These are phyloP conservation scores for Falco concolor DNA, from an alignment of 2,797 vertebrate genomes.

Conservation along the genomic window DNA sequence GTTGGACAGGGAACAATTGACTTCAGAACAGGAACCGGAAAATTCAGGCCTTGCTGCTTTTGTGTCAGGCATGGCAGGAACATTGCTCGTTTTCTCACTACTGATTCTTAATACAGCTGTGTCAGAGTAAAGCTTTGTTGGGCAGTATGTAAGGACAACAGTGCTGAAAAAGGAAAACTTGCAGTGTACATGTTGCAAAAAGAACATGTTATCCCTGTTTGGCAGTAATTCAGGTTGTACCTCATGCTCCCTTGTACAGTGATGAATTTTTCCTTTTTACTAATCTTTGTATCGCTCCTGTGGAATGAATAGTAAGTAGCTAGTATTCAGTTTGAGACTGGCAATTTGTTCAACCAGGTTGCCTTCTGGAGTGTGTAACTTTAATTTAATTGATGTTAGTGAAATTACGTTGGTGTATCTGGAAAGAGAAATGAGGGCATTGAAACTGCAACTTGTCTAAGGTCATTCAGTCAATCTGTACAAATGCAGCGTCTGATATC, in stretches of 20 bases:
- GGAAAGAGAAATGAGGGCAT: neutral
- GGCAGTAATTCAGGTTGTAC: neutral
- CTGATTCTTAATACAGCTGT: neutral
- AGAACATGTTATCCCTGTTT: neutral
- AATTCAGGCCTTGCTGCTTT: neutral
- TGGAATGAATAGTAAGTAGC: neutral
- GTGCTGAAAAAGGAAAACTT: neutral
- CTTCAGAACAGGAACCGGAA: neutral
- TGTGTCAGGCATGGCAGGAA: neutral
- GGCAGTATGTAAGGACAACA: neutral
- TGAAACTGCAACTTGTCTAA: neutral
- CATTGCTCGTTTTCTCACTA: neutral
- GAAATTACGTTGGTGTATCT: neutral
- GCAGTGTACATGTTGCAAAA: neutral
- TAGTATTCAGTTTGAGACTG: neutral
- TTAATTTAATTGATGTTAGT: neutral
- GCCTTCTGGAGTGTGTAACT: neutral
- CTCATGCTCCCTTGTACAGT: neutral
- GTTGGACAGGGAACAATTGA: neutral
- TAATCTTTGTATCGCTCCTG: neutral
- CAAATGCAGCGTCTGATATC: neutral
- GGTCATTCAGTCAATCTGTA: neutral
- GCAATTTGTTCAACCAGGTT: neutral
- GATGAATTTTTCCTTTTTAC: neutral
- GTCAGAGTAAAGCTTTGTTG: neutral